Conservation (phyloP, 2,888 invertebrate genomes). For the Nomada fucata region DNA sequence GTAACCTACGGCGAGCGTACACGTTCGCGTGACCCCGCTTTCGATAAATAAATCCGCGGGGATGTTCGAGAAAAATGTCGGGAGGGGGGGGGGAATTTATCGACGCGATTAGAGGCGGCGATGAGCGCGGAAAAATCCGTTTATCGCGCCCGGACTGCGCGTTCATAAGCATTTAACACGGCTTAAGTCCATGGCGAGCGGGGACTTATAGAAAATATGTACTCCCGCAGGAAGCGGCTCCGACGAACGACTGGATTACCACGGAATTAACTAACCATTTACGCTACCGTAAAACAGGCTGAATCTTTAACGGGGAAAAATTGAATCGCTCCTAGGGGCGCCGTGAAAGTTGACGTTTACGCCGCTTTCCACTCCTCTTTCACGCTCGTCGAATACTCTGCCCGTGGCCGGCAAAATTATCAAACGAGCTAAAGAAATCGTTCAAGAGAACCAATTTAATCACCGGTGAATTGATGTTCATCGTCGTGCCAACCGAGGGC, state of each 20-base stretch:
- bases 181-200: not conserved
- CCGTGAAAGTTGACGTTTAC: not conserved
- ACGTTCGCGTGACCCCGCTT: conserved; percentile 38
- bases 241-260: conserved; percentile 10
- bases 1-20: conserved; percentile 23
- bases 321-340: not conserved
- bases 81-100: conserved; percentile 37
- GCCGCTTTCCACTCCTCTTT: not conserved
- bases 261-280: not conserved
- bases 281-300: conserved; percentile 1
- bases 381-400: not conserved
- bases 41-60: conserved; percentile 53
- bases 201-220: not conserved
- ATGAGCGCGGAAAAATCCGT: conserved; percentile 25
- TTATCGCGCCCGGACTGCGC: not conserved
- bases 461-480: too few species aligned
- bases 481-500: not conserved
- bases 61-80: conserved; percentile 1
- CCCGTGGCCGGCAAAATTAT: not conserved
- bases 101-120: conserved; percentile 12
- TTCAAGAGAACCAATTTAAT: not conserved
- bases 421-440: not conserved
- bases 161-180: conserved; percentile 4
- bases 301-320: not conserved
- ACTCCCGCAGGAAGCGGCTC: not conserved